Base-by-base conservation (phyloP, 2,888 invertebrate species). In the Timema podura region DNA sequence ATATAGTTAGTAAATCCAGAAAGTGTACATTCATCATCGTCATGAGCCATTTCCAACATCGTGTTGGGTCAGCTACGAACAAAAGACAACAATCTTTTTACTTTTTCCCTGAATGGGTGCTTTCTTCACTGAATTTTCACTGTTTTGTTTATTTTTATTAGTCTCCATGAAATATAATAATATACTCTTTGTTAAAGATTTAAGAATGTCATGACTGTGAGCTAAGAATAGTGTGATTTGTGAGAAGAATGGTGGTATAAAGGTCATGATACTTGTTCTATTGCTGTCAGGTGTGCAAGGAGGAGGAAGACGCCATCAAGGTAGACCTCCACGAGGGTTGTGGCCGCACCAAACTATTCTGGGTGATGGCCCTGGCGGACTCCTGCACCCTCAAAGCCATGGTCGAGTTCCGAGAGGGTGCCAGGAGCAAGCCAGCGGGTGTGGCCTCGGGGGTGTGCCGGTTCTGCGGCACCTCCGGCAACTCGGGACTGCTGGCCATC, bases 321-420 rank as follows among this genome's bases (percentile, higher is more conserved):
- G 95, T 98, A 6, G 97, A 98, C 81, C 86, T 98, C n/a, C 98
- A 98, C 81, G 98, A 96, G 82, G 85, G 86, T 6, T 98, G 98
- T 80, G 98, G 98, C 0, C 87, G 98, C 51, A 96, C 95, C 1
- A 97, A 98, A 81, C 84, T 98, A 6, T 96, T 96, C 81, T 98
- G 98, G 96, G 85, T 98, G 7, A 84, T 97, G 77, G 91, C 96
- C 0, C 83, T 98, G 44, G 96, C 98, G 0, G 98, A 98, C 80
- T 92, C 96, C 0, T 89, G 92, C 75, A 97, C 97, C 0, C 83
- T 98, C 15, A 98, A 98, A 80, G 93, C 91, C 0, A 82, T 94
- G 76, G 90, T 93, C 0, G 98, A 98, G 81, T 96, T 97, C 80
- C 87, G 97, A 47, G 91, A 92, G 76, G 93, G 91, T 57, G 82